Evolutionary conservation across 92 coral and sea anemone genomes (phyloP).

Genomic region (Zoanthus sociatus): DNA sequence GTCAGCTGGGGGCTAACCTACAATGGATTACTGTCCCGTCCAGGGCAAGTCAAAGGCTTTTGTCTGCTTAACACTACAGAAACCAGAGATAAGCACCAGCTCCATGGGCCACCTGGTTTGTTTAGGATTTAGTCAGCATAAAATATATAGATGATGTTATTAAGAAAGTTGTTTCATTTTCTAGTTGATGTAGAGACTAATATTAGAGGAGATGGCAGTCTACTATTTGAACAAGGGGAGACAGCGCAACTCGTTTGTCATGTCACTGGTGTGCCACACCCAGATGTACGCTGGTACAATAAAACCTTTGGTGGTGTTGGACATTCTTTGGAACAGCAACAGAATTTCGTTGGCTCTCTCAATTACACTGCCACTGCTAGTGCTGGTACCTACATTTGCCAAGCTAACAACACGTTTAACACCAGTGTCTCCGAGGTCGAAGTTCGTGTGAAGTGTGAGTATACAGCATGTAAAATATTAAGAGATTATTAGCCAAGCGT

Average conservation of each 20-base stretch:
- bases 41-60: too few species aligned
- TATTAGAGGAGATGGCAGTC: neutral
- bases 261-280: neutral
- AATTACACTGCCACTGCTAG: neutral
- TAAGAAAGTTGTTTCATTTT: too few species aligned
- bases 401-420: neutral
- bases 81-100: too few species aligned
- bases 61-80: too few species aligned
- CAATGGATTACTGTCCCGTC: too few species aligned
- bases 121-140: too few species aligned
- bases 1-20: too few species aligned
- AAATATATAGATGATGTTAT: too few species aligned
- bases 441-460: neutral
- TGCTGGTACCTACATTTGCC: neutral
- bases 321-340: neutral
- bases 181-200: neutral
- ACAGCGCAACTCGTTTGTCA: neutral
- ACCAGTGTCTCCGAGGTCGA: neutral
- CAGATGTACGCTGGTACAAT: neutral
- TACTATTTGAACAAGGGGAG: neutral
- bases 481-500: too few species aligned
- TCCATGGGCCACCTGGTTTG: too few species aligned
- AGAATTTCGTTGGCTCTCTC: neutral
- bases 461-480: too few species aligned
- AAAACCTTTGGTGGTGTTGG: neutral